Conservation (phyloP, 2,888 invertebrate genomes). For the Scaptomyza flava region DNA sequence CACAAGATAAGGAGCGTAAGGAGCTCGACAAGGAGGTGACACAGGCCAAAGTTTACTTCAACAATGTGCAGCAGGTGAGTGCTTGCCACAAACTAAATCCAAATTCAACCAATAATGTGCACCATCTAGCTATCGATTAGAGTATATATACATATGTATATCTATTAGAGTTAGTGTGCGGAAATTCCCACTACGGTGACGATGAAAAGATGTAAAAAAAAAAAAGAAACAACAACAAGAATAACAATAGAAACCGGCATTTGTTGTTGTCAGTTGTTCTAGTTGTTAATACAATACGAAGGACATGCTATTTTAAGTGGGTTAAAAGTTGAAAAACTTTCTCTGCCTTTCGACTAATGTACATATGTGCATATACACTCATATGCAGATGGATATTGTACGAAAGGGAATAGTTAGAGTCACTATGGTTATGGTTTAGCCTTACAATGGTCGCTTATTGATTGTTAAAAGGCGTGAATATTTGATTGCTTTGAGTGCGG, state of each 20-base stretch:
- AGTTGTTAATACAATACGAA: slow-evolving; percentile 67
- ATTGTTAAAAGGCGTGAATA: slow-evolving; percentile 48
- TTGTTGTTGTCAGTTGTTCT: slow-evolving; percentile 18
- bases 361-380: neutral
- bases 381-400: neutral
- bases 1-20: slow-evolving; percentile 86
- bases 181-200: slow-evolving; percentile 65
- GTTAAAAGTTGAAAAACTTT: slow-evolving; percentile 75
- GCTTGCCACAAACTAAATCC: slow-evolving; percentile 23
- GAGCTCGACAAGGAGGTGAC: slow-evolving; percentile 86
- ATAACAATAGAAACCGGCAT: slow-evolving; percentile 23
- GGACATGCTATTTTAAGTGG: slow-evolving; percentile 80
- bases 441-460: slow-evolving; percentile 54
- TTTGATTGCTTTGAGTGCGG: slow-evolving; percentile 17
- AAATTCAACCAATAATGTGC: neutral
- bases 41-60: slow-evolving; percentile 87
- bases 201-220: slow-evolving; percentile 17
- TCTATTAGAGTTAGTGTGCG: slow-evolving; percentile 46
- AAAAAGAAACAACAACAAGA: slow-evolving; percentile 20
- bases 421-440: slow-evolving; percentile 38
- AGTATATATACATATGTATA: slow-evolving; percentile 33
- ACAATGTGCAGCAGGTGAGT: slow-evolving; percentile 91
- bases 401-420: neutral
- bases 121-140: slow-evolving; percentile 60
- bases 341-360: slow-evolving; percentile 4